Conservation (phyloP, 2,113 vertebrate species). For the Rhea americana region DNA sequence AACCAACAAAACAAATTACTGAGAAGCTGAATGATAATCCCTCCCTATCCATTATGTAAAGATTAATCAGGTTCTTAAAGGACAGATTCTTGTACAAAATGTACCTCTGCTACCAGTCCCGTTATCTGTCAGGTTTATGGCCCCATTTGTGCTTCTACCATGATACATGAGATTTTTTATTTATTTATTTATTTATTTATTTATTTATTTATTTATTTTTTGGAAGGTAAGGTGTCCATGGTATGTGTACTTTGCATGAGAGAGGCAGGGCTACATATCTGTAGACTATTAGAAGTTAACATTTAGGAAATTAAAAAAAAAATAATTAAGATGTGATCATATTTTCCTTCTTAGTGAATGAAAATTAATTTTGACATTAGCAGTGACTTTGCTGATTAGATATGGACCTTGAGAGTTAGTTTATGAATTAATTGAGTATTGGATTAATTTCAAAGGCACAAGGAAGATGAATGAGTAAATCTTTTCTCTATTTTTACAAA, state of each 20-base stretch:
- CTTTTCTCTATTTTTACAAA: neutral
- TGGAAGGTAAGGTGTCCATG: neutral
- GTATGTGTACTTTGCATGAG: rapidly evolving
- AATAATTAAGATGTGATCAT: neutral
- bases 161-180: too few species aligned
- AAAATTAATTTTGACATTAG: neutral
- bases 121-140: rapidly evolving
- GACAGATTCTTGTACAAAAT: neutral
- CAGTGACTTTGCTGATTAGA: neutral
- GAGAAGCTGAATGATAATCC: neutral
- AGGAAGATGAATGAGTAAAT: neutral
- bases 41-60: neutral
- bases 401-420: neutral
- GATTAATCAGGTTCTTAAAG: neutral
- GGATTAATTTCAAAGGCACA: neutral
- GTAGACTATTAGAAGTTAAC: neutral
- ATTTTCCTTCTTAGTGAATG: neutral
- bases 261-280: rapidly evolving
- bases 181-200: too few species aligned
- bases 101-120: neutral
- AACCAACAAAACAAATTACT: neutral
- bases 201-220: neutral
- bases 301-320: neutral
- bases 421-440: neutral
- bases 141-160: neutral